Conservation (phyloP, 2,888 invertebrate genomes). For the Theretra japonica region DNA sequence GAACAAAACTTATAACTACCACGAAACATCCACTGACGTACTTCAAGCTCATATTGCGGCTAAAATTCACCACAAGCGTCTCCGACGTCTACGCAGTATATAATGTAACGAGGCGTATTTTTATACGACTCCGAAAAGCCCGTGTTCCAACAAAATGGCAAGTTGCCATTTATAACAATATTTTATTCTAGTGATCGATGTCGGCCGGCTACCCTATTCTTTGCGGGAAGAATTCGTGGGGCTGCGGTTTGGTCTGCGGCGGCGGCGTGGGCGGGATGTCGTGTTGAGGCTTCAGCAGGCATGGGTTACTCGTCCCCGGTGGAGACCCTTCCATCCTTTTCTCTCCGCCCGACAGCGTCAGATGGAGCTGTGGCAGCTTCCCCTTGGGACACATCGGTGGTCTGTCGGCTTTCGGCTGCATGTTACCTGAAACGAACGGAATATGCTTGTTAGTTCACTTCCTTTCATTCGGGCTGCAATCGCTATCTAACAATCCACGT, state of each 20-base stretch:
- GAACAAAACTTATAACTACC: conserved; percentile 36
- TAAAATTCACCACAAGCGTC: conserved; percentile 52
- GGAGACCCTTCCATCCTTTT: conserved; percentile 60
- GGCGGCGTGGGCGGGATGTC: conserved; percentile 79
- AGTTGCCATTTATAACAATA: conserved; percentile 69
- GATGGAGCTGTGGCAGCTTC: conserved; percentile 68
- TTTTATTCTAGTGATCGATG: conserved; percentile 48
- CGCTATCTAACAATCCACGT: not conserved
- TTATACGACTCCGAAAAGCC: conserved; percentile 70
- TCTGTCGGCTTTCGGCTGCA: conserved; percentile 76
- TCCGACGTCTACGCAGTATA: conserved; percentile 64
- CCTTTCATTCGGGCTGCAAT: not conserved
- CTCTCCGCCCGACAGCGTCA: conserved; percentile 69
- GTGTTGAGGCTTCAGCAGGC: conserved; percentile 73
- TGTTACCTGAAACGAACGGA: conserved; percentile 59
- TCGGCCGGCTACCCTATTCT: conserved; percentile 68
- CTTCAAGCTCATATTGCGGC: conserved; percentile 48
- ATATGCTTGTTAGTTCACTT: conserved; percentile 10
- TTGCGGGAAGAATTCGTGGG: conserved; percentile 71
- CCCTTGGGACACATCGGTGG: conserved; percentile 67
- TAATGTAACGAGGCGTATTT: conserved; percentile 68
- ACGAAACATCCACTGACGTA: conserved; percentile 48
- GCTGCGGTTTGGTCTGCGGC: conserved; percentile 67
- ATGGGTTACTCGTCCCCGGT: conserved; percentile 61
- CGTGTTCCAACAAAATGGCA: conserved; percentile 74